phyloP scores from a whole-genome alignment of 2,113 vertebrate species.

The Henicopernis longicauda region DNA sequence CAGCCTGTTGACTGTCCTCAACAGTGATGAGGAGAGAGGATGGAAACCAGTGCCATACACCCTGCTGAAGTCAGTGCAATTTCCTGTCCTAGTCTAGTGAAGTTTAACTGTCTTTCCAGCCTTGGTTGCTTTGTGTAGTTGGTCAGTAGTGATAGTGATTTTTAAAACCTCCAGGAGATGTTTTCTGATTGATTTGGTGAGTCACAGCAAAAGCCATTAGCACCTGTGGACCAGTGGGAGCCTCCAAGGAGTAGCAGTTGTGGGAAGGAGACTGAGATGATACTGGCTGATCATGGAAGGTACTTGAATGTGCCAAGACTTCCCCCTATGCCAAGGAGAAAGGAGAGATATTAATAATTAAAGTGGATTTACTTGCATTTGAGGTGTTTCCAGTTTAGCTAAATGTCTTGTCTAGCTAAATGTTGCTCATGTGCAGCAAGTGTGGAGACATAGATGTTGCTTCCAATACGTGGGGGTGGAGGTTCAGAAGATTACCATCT shows the following conservation, averaged over 20 bases:
- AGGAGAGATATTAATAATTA: background rate
- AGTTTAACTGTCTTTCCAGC: background rate
- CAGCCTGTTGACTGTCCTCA: background rate
- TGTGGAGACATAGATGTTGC: background rate
- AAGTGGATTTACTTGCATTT: background rate
- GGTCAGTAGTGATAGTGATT: background rate
- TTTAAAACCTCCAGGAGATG: background rate
- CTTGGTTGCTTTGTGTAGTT: background rate
- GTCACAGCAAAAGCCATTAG: background rate
- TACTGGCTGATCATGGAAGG: background rate
- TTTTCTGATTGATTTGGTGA: background rate
- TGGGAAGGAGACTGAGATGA: background rate
- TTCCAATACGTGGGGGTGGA: background rate
- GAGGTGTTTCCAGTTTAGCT: background rate
- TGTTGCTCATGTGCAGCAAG: fast-evolving
- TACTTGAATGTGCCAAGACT: background rate
- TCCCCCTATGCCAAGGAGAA: background rate
- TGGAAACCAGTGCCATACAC: background rate
- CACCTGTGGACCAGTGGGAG: fast-evolving
- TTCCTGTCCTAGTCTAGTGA: background rate
- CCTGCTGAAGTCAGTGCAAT: background rate
- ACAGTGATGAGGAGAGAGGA: background rate
- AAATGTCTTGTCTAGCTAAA: background rate
- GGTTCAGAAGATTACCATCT: background rate
- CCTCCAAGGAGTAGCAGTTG: background rate